phyloP scores from a whole-genome alignment of 2,888 invertebrate genomes.

The Gastrophysa polygoni region DNA sequence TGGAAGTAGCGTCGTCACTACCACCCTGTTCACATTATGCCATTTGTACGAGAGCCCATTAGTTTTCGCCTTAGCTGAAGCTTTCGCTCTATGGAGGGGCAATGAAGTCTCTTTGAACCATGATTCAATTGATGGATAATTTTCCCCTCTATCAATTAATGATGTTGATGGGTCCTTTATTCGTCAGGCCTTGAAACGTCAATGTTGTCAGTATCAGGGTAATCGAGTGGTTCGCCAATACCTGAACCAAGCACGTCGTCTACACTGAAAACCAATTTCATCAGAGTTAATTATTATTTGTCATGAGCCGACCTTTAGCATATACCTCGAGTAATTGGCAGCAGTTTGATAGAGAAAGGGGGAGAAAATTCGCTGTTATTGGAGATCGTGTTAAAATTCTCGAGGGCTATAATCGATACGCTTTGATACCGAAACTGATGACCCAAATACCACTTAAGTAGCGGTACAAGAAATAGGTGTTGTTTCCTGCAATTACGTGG shows the following conservation, averaged over 20 bases:
- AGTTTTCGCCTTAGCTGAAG: no score
- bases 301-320: not conserved
- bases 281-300: constrained; percentile 8
- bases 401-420: constrained; percentile 26
- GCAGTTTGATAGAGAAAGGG: not conserved
- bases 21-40: no score
- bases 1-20: no score
- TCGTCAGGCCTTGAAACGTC: not conserved
- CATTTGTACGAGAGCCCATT: no score
- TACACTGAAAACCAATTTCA: not conserved
- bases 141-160: not conserved
- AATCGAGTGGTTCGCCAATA: not conserved
- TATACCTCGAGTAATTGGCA: not conserved
- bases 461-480: constrained; percentile 31
- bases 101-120: no score
- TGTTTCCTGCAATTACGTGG: not conserved
- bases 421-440: constrained; percentile 25
- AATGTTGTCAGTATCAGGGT: not conserved
- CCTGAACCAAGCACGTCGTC: not conserved
- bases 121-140: not conserved
- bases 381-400: not conserved
- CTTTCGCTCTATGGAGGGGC: no score
- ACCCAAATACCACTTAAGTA: constrained; percentile 37
- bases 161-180: not conserved
- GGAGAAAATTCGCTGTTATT: not conserved